Conservation (phyloP, 1,140 invertebrate species). For the Cepaea nemoralis region DNA sequence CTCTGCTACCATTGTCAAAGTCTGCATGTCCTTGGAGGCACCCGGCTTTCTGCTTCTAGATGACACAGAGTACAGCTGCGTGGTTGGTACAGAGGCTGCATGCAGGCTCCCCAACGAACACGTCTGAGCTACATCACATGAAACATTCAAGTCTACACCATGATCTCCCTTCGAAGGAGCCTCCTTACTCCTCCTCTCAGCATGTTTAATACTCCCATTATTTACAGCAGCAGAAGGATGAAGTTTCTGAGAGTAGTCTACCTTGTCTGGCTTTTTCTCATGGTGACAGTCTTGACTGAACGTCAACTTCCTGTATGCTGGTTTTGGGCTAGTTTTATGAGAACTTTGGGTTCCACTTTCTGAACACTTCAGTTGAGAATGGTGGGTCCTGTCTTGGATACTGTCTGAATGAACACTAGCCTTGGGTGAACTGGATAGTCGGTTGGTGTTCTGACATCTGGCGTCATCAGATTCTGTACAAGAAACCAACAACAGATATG, state of each 20-base stretch:
- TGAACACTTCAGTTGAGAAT: neutral
- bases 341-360: neutral
- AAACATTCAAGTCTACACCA: neutral
- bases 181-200: neutral
- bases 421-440: slow-evolving; percentile 9
- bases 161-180: neutral
- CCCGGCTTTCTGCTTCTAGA: neutral
- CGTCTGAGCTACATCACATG: neutral
- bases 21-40: neutral
- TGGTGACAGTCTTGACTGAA: neutral
- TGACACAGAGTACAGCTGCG: neutral
- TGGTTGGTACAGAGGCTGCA: neutral
- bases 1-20: slow-evolving; percentile 8
- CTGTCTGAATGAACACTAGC: neutral
- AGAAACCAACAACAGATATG: too few species aligned
- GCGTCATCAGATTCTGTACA: slow-evolving; percentile 27
- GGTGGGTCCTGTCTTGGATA: neutral
- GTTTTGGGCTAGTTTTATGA: neutral
- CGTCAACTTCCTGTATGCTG: neutral
- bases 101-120: neutral
- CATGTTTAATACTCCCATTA: neutral
- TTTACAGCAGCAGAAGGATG: neutral
- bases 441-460: slow-evolving; percentile 23
- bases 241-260: neutral
- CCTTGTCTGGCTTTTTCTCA: neutral